Conservation (phyloP, 2,888 invertebrate genomes). For the Artemia sp. region DNA sequence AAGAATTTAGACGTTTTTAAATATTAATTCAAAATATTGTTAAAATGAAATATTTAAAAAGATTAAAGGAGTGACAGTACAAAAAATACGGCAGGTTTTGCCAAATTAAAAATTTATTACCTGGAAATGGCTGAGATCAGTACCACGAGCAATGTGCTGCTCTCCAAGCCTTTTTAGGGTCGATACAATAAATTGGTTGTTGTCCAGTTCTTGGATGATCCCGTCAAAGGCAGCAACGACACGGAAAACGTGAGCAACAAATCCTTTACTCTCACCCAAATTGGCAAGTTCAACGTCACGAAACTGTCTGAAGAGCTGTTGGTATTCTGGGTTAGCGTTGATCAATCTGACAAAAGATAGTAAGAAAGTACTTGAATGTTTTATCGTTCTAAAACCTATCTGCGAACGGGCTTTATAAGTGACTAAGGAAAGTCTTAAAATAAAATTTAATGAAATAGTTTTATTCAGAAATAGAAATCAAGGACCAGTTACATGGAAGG, state of each 20-base stretch:
- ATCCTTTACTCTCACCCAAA: background rate
- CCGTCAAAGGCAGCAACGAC: slow-evolving; percentile 8
- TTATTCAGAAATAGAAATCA: too few species aligned
- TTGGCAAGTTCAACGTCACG: background rate
- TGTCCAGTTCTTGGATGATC: background rate
- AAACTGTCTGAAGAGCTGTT: slow-evolving; percentile 9
- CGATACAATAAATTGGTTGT: background rate
- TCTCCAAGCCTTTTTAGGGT: background rate
- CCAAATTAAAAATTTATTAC: background rate
- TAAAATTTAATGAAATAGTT: too few species aligned
- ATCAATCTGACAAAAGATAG: background rate
- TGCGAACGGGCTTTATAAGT: too few species aligned
- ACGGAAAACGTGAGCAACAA: slow-evolving; percentile 8
- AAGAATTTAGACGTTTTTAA: too few species aligned
- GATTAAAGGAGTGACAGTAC: too few species aligned
- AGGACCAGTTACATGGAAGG: too few species aligned
- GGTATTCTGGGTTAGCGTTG: background rate
- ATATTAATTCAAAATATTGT: too few species aligned
- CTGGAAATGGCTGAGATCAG: slow-evolving; percentile 9
- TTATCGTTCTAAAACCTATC: too few species aligned
- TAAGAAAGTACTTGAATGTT: too few species aligned
- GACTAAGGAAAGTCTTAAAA: too few species aligned
- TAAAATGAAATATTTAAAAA: too few species aligned
- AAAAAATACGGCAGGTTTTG: too few species aligned
- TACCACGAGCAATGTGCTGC: slow-evolving; percentile 5